phyloP scores from a whole-genome alignment of 2,888 invertebrate genomes.

The Andrena dorsata region DNA sequence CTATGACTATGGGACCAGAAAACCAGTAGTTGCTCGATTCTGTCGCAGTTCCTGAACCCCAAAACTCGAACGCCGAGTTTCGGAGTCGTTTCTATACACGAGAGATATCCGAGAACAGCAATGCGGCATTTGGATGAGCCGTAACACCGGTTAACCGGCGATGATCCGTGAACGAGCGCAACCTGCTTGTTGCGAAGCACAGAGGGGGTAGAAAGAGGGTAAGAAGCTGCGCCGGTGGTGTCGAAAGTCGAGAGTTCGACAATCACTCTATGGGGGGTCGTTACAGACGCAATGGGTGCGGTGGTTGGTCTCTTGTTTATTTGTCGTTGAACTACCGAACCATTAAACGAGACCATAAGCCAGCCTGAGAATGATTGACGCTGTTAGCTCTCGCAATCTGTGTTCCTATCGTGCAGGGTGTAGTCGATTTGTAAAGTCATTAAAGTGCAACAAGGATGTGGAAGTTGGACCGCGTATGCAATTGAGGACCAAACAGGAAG shows the following conservation, averaged over 20 bases:
- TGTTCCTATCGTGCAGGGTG: not conserved
- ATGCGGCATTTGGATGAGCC: constrained; percentile 54
- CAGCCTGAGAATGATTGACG: not conserved
- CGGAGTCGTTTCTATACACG: too few species aligned
- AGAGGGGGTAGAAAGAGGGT: constrained; percentile 25
- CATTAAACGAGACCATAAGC: constrained; percentile 57
- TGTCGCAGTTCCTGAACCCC: too few species aligned
- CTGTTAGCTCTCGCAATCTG: not conserved
- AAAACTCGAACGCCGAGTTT: not conserved
- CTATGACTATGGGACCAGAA: too few species aligned
- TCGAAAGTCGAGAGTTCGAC: constrained; percentile 42
- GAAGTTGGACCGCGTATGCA: too few species aligned
- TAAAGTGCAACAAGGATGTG: not conserved
- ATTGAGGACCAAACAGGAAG: too few species aligned
- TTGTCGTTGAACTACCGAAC: constrained; percentile 65
- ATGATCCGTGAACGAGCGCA: constrained; percentile 73
- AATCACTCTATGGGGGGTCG: constrained; percentile 69
- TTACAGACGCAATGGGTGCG: constrained; percentile 55
- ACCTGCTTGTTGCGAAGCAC: constrained; percentile 55
- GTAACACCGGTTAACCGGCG: constrained; percentile 62
- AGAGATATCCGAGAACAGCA: constrained; percentile 8
- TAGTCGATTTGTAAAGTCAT: not conserved
- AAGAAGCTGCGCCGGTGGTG: constrained; percentile 25
- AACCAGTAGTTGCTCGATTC: too few species aligned
- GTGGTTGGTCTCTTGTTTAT: constrained; percentile 64